These are phyloP conservation scores for Macrotis lagotis DNA, from an alignment of 2,113 vertebrate genomes.

Conservation along the genomic window DNA sequence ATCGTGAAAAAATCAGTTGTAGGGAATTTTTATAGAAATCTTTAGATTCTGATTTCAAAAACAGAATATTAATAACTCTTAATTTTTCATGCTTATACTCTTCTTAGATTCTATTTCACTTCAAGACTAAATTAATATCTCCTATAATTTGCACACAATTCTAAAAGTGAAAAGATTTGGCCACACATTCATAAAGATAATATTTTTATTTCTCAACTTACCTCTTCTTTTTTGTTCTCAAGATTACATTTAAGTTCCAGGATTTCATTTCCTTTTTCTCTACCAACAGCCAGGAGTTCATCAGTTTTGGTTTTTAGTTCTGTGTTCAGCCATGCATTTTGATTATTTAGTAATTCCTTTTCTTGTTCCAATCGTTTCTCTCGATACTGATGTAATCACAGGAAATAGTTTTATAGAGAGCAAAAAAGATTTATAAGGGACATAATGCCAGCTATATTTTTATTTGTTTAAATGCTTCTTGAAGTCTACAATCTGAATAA, in stretches of 20 bases:
- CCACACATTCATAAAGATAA: not conserved
- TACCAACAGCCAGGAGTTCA: slow-evolving; percentile 91
- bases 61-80: not conserved
- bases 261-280: slow-evolving; percentile 94
- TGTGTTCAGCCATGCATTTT: slow-evolving; percentile 92
- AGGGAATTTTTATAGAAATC: not conserved
- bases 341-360: slow-evolving; percentile 91
- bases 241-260: slow-evolving; percentile 93
- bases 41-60: not conserved
- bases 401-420: not conserved
- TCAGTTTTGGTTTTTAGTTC: slow-evolving; percentile 96
- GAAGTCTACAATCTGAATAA: not conserved
- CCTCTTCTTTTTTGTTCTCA: slow-evolving; percentile 96
- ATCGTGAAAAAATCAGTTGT: not conserved
- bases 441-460: not conserved
- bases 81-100: not conserved
- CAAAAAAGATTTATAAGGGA: not conserved
- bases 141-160: not conserved
- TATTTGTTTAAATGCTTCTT: not conserved
- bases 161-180: not conserved
- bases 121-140: not conserved
- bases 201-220: slow-evolving; percentile 60
- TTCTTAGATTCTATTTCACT: not conserved
- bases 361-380: slow-evolving; percentile 97
- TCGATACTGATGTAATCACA: slow-evolving; percentile 86